Conservation (phyloP, 2,888 invertebrate species). For the Lottia gigantea region DNA sequence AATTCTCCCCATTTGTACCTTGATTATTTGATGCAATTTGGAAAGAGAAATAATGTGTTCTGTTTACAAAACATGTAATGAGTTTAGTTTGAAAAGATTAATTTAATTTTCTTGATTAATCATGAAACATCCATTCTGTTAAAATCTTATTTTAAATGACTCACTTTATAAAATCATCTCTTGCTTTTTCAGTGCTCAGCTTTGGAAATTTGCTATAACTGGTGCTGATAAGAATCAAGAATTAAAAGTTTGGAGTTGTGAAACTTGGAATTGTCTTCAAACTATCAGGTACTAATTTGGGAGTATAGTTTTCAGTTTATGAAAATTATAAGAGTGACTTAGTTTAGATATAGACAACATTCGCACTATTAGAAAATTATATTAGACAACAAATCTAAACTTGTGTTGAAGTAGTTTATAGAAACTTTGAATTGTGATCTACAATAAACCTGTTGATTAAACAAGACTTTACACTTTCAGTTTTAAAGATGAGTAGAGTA, state of each 20-base stretch:
- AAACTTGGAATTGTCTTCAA: slow-evolving; percentile 91
- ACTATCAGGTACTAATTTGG: slow-evolving; percentile 51
- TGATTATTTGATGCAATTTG: too few relatives aligned
- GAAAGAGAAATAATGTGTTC: not conserved
- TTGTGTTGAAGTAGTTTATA: too few relatives aligned
- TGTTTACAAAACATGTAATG: not conserved
- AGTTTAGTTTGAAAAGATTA: not conserved
- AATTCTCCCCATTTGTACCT: too few relatives aligned
- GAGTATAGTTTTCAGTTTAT: not conserved
- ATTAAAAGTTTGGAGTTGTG: slow-evolving; percentile 94
- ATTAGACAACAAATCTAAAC: too few relatives aligned
- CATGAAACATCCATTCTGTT: too few relatives aligned
- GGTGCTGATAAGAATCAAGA: slow-evolving; percentile 90
- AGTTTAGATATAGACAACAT: not conserved
- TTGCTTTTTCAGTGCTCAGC: slow-evolving; percentile 74
- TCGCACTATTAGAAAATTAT: not conserved
- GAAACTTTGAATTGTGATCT: too few relatives aligned
- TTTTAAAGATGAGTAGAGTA: too few relatives aligned
- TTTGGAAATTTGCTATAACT: slow-evolving; percentile 96
- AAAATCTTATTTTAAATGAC: too few relatives aligned
- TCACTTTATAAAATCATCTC: not conserved
- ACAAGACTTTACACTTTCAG: too few relatives aligned
- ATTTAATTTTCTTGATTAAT: not conserved
- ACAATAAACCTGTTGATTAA: too few relatives aligned
- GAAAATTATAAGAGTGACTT: not conserved